A percentile compares a stretch with the other conserved stretches of the same genome.
Conservation (phyloP, 2,888 invertebrate species). For the Tricholauxania praeusta region DNA sequence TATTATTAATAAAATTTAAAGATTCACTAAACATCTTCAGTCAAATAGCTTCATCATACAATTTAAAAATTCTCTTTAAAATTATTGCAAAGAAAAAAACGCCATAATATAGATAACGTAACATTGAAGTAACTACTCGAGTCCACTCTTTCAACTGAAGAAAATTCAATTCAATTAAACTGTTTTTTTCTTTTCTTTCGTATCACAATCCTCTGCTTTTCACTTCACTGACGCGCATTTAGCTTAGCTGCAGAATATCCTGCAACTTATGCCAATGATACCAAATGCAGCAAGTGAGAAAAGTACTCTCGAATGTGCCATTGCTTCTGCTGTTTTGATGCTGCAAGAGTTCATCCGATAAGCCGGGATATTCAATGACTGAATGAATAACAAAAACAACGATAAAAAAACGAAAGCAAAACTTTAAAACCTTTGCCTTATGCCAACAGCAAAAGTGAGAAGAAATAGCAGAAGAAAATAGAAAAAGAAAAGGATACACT, state of each 20-base stretch:
- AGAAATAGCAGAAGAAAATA: too few species aligned
- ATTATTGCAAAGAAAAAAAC: too few species aligned
- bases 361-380: slow-evolving; percentile 30
- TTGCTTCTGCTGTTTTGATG: too few species aligned
- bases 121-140: too few species aligned
- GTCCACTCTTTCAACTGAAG: too few species aligned
- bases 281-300: background rate
- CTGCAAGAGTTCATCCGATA: slow-evolving; percentile 32
- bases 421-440: too few species aligned
- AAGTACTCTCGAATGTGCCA: slow-evolving; percentile 2
- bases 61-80: background rate
- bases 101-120: background rate
- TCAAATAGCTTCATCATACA: too few species aligned
- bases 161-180: too few species aligned
- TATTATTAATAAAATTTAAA: background rate
- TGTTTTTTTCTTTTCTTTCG: too few species aligned
- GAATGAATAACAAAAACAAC: slow-evolving; percentile 18
- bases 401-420: background rate
- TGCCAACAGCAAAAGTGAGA: too few species aligned
- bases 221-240: slow-evolving; percentile 1
- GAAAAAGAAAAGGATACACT: too few species aligned
- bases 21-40: background rate
- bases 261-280: background rate
- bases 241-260: background rate
- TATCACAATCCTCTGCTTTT: background rate